Percentiles rank a stretch among this genome's conserved stretches.
Conservation (phyloP, 2,797 vertebrate species). For the Cuculus canorus region DNA sequence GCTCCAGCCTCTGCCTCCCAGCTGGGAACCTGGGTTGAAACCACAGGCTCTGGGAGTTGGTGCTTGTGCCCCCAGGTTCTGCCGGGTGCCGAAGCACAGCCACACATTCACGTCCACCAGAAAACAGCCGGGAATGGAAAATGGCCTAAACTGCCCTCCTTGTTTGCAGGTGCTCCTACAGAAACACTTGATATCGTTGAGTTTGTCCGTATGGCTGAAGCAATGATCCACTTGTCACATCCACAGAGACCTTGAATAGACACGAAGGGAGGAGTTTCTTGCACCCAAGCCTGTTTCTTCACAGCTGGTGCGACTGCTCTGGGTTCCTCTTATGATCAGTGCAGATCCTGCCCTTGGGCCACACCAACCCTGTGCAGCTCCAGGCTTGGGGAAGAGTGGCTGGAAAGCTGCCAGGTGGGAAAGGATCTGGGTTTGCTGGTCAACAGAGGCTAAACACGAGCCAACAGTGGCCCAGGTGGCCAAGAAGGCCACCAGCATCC, state of each 20-base stretch:
- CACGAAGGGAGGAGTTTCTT: neutral
- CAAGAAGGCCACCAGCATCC: no score
- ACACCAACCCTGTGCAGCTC: no score
- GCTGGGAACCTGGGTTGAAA: neutral
- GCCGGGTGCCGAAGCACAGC: neutral
- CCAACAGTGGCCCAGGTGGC: no score
- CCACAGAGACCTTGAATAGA: neutral
- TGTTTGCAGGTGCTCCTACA: neutral
- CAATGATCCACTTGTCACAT: neutral
- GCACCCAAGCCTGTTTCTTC: neutral
- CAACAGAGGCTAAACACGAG: no score
- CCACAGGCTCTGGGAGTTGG: neutral
- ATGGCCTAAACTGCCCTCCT: neutral
- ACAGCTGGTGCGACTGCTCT: neutral
- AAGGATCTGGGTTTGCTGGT: no score
- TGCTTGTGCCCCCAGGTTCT: neutral
- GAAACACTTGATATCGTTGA: fast-evolving
- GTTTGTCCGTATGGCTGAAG: neutral
- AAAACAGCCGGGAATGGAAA: neutral
- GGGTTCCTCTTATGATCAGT: neutral
- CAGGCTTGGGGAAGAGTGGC: no score
- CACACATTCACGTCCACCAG: neutral
- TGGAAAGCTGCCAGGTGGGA: no score
- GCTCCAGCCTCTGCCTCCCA: neutral
- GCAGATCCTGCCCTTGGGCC: no score